Base-by-base conservation (phyloP, 1,140 invertebrate species). In the Sipha flava region DNA sequence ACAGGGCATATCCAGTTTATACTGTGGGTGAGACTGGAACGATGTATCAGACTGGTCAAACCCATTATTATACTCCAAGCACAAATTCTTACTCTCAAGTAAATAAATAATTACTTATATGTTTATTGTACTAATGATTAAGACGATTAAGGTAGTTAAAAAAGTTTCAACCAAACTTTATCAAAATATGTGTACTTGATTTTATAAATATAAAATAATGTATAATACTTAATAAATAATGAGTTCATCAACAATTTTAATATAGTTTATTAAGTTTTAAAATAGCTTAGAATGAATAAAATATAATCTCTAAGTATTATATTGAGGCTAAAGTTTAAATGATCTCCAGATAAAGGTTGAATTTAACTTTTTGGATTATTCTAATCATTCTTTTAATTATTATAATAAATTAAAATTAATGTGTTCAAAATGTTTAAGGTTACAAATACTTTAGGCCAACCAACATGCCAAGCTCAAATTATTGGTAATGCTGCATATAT, bases 1-100 rank as follows among this genome's bases (percentile, higher is more conserved):
- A 49, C 29, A 93, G 93, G 90, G 90, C 91, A 81, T 95, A 94
- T 87, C 92, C 92, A 80, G 92, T 95, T 47, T 95, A 94, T 84
- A 92, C 92, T 79, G 93, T 94, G 80, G 92, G 91, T 9, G 91
- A 92, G 85, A 88, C 90, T 81, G 90, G 89, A 81, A 89, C 91
- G 1, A 89, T 93, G 87, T 93, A 93, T 84, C 89, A 89, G 81
- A 87, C 90, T 83, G 90, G 89, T 81, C 88, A 90, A 23, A 87
- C 86, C 80, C 90, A 91, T 82, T 91, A 90, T 84, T 90, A 90
- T 80, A 88, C 89, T 21, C 85, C 88, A 23, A 87, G 87, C 66
- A 77, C 73, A 40, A 77, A 77, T 57, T 77, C 73, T 40, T 77
- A 77, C 59, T 77, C 73, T 59, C 73, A 77, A 54, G 73, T 77